phyloP scores from a whole-genome alignment of 2,113 vertebrate genomes.

The Corythornis madagascariensis region DNA sequence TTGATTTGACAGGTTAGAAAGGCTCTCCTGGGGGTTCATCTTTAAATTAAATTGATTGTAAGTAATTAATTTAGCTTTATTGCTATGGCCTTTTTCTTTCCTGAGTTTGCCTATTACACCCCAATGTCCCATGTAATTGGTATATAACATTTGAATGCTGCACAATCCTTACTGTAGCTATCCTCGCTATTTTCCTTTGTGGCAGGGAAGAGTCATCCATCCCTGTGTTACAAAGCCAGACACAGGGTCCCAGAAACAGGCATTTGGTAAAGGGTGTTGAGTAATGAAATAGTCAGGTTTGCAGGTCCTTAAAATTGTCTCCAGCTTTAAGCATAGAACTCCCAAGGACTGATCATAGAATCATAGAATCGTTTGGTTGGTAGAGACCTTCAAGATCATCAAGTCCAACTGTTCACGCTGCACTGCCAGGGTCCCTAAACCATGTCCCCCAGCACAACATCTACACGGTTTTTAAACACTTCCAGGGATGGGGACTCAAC shows the following conservation, averaged over 20 bases:
- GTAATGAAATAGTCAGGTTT: background rate
- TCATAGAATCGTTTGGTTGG: too few relatives aligned
- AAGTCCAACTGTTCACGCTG: too few relatives aligned
- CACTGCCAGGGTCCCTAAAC: too few relatives aligned
- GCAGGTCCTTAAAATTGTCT: background rate
- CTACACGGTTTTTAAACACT: too few relatives aligned
- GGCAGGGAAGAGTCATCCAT: background rate
- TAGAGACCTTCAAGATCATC: too few relatives aligned
- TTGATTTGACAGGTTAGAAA: slow-evolving; percentile 41
- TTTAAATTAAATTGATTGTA: slow-evolving; percentile 3
- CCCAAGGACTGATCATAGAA: background rate
- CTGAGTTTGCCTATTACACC: slow-evolving; percentile 1
- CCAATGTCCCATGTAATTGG: slow-evolving; percentile 9
- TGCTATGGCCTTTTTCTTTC: slow-evolving; percentile 28
- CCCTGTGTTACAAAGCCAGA: background rate
- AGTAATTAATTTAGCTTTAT: slow-evolving; percentile 58
- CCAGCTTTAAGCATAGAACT: background rate
- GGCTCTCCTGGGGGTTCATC: slow-evolving; percentile 15
- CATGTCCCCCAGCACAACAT: too few relatives aligned
- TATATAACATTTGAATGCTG: background rate
- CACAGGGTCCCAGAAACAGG: background rate
- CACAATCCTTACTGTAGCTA: background rate
- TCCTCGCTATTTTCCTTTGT: background rate
- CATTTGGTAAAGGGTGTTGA: background rate
- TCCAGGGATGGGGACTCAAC: too few relatives aligned